Percentiles rank a stretch among this genome's conserved stretches.
Evolutionary conservation across 2,888 invertebrate species (phyloP).

Genomic region (Dorcus hopei): DNA sequence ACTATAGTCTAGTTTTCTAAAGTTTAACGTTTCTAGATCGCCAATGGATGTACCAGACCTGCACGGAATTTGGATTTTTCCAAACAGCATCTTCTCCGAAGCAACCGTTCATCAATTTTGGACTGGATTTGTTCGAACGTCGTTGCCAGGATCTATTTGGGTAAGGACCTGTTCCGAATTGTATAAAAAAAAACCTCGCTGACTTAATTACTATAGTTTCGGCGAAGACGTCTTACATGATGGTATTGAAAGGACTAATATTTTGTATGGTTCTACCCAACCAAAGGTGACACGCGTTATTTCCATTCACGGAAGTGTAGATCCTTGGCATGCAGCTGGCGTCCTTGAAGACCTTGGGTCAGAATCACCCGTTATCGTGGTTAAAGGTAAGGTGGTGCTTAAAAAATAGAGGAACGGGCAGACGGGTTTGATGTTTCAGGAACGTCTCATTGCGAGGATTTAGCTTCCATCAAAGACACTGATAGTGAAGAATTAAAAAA

Average conservation of each 20-base stretch:
- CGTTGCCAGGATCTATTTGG: slow-evolving; percentile 78
- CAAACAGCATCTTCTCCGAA: slow-evolving; percentile 64
- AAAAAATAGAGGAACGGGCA: neutral
- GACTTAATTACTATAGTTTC: slow-evolving; percentile 20
- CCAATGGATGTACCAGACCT: slow-evolving; percentile 81
- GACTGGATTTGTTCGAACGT: slow-evolving; percentile 57
- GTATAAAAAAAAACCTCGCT: too few species aligned
- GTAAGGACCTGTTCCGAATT: neutral
- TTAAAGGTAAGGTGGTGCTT: slow-evolving; percentile 22
- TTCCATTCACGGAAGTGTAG: slow-evolving; percentile 58
- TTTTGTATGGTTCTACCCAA: slow-evolving; percentile 51
- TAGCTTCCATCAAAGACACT: slow-evolving; percentile 15
- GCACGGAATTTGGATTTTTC: slow-evolving; percentile 82
- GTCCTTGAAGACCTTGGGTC: slow-evolving; percentile 46
- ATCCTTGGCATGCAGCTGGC: slow-evolving; percentile 59
- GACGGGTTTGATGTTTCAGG: slow-evolving; percentile 17
- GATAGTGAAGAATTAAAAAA: slow-evolving; percentile 23
- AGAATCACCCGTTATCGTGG: slow-evolving; percentile 29
- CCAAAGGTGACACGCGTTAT: slow-evolving; percentile 56
- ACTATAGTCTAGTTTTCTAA: neutral
- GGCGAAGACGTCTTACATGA: slow-evolving; percentile 56
- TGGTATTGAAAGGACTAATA: slow-evolving; percentile 58
- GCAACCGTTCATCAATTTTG: slow-evolving; percentile 62
- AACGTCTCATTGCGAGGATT: slow-evolving; percentile 34
- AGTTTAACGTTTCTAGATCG: slow-evolving; percentile 43